Evolutionary conservation across 2,797 vertebrate genomes (phyloP).

Genomic region (Pantherophis vulpinus): DNA sequence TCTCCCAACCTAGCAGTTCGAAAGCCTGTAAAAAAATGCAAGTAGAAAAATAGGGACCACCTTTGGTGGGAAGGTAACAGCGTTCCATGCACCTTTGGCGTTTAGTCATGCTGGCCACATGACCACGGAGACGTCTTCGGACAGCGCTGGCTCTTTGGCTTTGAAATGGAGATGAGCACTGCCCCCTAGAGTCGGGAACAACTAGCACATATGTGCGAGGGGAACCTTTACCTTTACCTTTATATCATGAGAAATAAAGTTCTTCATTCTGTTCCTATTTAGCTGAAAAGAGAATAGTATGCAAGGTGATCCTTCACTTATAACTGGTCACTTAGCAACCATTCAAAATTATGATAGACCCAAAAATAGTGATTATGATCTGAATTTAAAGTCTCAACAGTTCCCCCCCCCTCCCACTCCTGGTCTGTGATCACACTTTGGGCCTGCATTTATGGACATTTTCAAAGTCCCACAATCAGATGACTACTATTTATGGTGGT

Average conservation of each 20-base stretch:
- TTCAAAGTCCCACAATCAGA: neutral
- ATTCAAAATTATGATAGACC: neutral
- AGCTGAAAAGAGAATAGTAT: neutral
- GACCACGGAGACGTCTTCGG: no score
- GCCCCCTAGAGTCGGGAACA: no score
- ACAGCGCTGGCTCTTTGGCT: no score
- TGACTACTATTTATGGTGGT: neutral
- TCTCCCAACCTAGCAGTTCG: no score
- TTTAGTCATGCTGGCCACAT: no score
- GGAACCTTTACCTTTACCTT: no score
- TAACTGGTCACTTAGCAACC: neutral
- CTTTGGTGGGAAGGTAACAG: no score
- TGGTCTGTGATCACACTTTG: neutral
- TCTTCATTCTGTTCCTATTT: neutral
- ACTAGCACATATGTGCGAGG: no score
- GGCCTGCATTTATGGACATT: neutral
- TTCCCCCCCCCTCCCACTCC: rapidly evolving
- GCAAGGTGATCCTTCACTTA: neutral
- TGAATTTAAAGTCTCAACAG: neutral
- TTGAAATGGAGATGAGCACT: no score
- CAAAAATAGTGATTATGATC: neutral
- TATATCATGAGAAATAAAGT: neutral
- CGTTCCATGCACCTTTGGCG: no score
- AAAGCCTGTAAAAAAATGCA: no score
- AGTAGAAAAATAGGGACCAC: no score